Conservation (phyloP, 2,888 invertebrate species). For the Frankliniella intonsa region DNA sequence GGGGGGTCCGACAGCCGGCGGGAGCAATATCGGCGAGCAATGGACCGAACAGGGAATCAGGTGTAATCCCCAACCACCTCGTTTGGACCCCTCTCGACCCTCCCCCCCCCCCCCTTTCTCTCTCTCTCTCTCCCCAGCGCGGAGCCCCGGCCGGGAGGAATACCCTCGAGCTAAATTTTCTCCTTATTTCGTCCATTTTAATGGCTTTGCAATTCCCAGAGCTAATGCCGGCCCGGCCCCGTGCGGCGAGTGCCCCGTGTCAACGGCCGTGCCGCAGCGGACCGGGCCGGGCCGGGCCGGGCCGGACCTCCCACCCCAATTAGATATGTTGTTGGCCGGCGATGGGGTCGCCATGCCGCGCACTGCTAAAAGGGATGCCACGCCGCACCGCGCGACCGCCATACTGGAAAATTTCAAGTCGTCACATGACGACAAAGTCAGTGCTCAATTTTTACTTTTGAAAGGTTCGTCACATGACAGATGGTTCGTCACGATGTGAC, state of each 20-base stretch:
- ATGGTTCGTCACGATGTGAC: no score
- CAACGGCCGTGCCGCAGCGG: constrained; percentile 33
- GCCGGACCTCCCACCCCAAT: not conserved
- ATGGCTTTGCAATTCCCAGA: constrained; percentile 22
- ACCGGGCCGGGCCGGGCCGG: constrained; percentile 28
- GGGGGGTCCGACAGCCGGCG: not conserved
- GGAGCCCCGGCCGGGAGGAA: no score
- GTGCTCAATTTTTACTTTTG: no score
- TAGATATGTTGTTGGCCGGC: not conserved
- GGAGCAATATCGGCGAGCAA: constrained; percentile 26
- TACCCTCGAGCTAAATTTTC: not conserved
- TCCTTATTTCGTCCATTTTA: constrained; percentile 27
- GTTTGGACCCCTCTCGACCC: not conserved
- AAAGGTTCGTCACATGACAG: no score
- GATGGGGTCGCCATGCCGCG: no score
- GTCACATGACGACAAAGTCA: no score
- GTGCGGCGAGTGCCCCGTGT: no score
- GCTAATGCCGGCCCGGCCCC: not conserved
- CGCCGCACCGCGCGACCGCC: no score
- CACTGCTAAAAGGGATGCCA: no score
- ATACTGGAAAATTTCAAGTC: no score
- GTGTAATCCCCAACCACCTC: constrained; percentile 26
- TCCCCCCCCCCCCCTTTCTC: not conserved
- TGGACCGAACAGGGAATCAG: constrained; percentile 26
- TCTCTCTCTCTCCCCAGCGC: no score